Evolutionary conservation across 2,113 vertebrate species (phyloP).

Genomic region (Ovis aries): ARS-UI_Ramb_v3.0 NC_056059.1:45795501-45796000

Average conservation of each 20-base stretch:
- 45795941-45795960: neutral
- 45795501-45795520: neutral
- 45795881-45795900: neutral
- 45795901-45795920: neutral
- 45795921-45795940: neutral
- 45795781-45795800: neutral
- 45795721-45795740: neutral
- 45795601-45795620: neutral
- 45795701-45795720: neutral
- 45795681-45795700: neutral
- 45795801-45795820: neutral
- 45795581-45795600: neutral
- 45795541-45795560: neutral
- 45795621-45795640: neutral
- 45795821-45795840: neutral
- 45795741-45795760: neutral
- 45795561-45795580: neutral
- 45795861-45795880: neutral
- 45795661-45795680: neutral
- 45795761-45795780: neutral
- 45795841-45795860: neutral
- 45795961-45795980: neutral
- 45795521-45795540: neutral
- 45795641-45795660: neutral
- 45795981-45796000: neutral